A percentile compares a stretch with the other conserved stretches of the same genome.
These are phyloP conservation scores for Agrilus mali DNA, from an alignment of 2,888 invertebrate species.

Conservation along the genomic window DNA sequence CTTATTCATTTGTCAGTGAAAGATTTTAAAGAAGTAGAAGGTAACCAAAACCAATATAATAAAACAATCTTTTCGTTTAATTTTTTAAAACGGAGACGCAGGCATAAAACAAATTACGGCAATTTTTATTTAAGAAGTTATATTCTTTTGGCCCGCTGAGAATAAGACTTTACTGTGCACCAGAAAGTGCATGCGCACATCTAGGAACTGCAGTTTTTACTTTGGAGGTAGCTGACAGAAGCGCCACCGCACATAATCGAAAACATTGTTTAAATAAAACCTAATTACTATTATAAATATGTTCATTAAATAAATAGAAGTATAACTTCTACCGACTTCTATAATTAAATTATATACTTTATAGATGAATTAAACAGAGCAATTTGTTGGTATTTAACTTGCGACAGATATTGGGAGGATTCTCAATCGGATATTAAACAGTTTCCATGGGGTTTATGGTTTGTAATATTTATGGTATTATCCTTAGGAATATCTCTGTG, in stretches of 20 bases:
- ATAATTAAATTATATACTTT: constrained; percentile 9
- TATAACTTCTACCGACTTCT: too few relatives aligned
- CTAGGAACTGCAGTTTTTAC: too few relatives aligned
- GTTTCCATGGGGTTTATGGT: constrained; percentile 69
- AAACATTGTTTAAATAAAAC: too few relatives aligned
- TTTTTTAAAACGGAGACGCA: background rate
- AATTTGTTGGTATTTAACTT: constrained; percentile 85
- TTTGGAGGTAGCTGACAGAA: too few relatives aligned
- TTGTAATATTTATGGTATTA: constrained; percentile 68
- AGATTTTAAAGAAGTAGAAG: constrained; percentile 78
- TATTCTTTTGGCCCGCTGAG: too few relatives aligned
- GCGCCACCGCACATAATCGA: too few relatives aligned
- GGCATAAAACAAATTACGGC: too few relatives aligned
- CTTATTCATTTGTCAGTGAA: constrained; percentile 67
- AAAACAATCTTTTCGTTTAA: background rate
- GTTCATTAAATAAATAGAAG: too few relatives aligned
- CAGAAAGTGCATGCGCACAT: too few relatives aligned
- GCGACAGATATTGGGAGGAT: constrained; percentile 87
- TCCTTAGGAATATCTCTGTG: constrained; percentile 77
- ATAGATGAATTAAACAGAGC: constrained; percentile 78
- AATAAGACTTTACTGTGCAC: too few relatives aligned
- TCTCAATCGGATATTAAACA: constrained; percentile 57
- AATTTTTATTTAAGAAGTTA: too few relatives aligned
- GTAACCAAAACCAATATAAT: constrained; percentile 31
- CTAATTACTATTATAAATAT: too few relatives aligned